Evolutionary conservation across 35 echinoderm and acorn worm genomes (phyloP), one percentile per base, ranked within the genome.

Genomic region (Heliocidaris tuberculata): DNA sequence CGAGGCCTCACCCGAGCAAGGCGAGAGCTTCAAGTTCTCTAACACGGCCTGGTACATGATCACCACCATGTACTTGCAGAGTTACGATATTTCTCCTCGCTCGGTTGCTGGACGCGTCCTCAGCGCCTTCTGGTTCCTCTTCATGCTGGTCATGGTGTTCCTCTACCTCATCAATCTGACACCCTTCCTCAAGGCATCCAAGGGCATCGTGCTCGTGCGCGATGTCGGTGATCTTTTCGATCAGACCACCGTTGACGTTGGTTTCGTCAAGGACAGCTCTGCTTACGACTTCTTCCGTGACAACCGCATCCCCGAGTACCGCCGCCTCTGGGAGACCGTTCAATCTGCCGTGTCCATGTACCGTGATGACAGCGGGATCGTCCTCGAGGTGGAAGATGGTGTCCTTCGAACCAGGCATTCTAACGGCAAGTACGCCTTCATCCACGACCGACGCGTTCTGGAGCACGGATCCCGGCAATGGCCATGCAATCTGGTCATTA

Each of bases 261-360:
- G 98, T 31, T 97, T 96, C 59, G 95, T 99, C 47, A 96, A 95
- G 50, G 97, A 97, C 59, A 97, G 97, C 31, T 95, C 97, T 21
- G 97, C 98, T 16, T 96, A 97, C 86, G 97, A 97, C 91, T 99
- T 97, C 95, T 97, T 99, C 96, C 88, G 95, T 60, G 95, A 99
- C 94, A 96, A 96, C 85, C 93, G 94, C 13, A 65, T 97, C 4
- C 95, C 94, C 30, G 95, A 97, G 30, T 99, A 96, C 70, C 93
- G 95, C 13, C 97, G 97, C 10, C 95, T 99, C 31, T 99, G 98
- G 98, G 95, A 96, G 56, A 95, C 95, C 60, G 97, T 99, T 90
- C 95, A 96, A 6, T 95, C 98, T 48, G 96, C 97, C 4, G 95
- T 94, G 31, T 96, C 97, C 85, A 97, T 96, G 95, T 96, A 99